Evolutionary conservation across 1,140 invertebrate genomes (phyloP), one percentile per base, ranked within the genome.

Genomic region (Lithobius niger): DNA sequence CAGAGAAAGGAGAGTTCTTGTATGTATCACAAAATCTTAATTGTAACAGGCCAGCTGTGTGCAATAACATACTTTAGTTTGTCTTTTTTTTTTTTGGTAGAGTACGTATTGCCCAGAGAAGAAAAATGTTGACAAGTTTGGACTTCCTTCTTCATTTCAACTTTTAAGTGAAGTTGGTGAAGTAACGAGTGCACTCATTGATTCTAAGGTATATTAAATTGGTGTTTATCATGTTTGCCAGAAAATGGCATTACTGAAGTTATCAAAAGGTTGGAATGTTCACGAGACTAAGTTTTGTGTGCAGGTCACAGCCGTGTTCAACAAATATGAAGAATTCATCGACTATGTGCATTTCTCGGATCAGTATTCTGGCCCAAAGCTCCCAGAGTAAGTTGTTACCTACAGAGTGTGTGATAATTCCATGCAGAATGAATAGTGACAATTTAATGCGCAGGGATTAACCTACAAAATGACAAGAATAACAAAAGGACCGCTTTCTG

Each of bases 271-370:
- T n/a, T n/a, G n/a, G n/a, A n/a, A n/a, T n/a, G n/a, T n/a, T n/a
- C n/a, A n/a, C n/a, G 59, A 2, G 65, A 67, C 55, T 53, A 65
- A 28, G 53, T 62, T 26, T 52, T 59, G 52, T 45, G 57, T 63
- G 1, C 58, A 73, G 68, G 64, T 76, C 27, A 62, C 67, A 50
- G 77, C 85, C 59, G 81, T 89, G 47, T 74, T 98, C 56, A 80
- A 83, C 57, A 93, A 88, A 72, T 94, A 87, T 76, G 77, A 85
- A 60, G 78, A 83, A 57, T 76, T 82, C 64, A 81, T 99, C 62
- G 94, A 99, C 68, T 98, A 86, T 71, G 87, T 99, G 69, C 94
- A 99, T 73, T 83, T 99, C 65, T 96, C 92, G 55, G 96, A 99
- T 74, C 88, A 96, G 67, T 98, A 83, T 72, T 86, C 83, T 61